Evolutionary conservation across 2,797 vertebrate genomes (phyloP), one percentile per base, ranked within the genome.

Genomic region (Melanotaenia parkinsoni): DNA sequence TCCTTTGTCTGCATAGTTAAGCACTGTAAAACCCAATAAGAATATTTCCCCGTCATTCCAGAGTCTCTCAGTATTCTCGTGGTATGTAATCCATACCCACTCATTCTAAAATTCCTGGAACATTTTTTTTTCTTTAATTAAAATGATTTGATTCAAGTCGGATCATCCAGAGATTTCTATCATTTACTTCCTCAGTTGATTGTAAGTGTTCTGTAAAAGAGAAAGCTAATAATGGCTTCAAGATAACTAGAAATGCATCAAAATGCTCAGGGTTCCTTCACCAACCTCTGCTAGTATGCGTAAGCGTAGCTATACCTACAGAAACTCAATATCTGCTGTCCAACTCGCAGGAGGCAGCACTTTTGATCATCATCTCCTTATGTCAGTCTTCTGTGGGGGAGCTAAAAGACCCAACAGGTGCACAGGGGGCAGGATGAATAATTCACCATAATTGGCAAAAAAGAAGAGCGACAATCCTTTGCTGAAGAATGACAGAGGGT

Each of bases 381-480:
- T 85, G 83, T 87, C 84, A 80, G 86, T 86, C 90, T 92, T 91
- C 81, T 47, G 18, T 84, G 57, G 74, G 83, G 70, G 67, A 58
- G 75, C 82, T 83, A 80, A 71, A 81, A 82, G 80, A 91, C 90
- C 86, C 85, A 89, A 79, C 83, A 90, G 84, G 83, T 91, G 84
- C 75, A 71, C 54, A 69, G 51, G 32, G 76, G 67, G 79, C 79
- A 77, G 65, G 69, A 71, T 84, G 84, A 91, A 91, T 91, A 80
- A 91, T 91, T 90, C 76, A 82, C 82, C 69, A 58, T 88, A 86
- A 91, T 88, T 90, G 82, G 81, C 65, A 81, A 57, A 81, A 83
- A 70, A 53, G 56, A 45, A 71, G 60, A 57, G 68, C n/a, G 57
- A 64, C 58, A 67, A 72, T 74, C 24, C 38, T 56, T 1, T 54